Conservation (phyloP, 2,888 invertebrate genomes). For the Machimus atricapillus region DNA sequence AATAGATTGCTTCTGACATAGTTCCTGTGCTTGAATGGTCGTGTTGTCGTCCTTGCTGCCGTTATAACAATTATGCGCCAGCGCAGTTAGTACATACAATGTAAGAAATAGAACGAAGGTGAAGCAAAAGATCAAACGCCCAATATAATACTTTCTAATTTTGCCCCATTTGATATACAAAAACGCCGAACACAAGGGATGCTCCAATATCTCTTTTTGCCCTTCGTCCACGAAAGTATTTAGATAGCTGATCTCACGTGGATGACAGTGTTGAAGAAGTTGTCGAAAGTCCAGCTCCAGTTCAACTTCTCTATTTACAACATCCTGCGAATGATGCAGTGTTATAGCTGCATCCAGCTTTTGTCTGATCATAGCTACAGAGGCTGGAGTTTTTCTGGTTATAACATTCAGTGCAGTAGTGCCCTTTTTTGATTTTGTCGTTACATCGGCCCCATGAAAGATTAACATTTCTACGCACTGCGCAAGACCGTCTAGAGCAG, state of each 20-base stretch:
- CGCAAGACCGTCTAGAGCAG: constrained; percentile 83
- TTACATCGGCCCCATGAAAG: constrained; percentile 87
- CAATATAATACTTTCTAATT: constrained; percentile 86
- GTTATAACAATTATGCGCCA: constrained; percentile 86
- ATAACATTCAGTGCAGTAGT: constrained; percentile 86
- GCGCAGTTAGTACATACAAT: constrained; percentile 79
- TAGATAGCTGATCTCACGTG: constrained; percentile 83
- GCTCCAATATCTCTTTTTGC: constrained; percentile 84
- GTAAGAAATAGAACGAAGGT: constrained; percentile 83
- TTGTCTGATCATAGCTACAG: constrained; percentile 81
- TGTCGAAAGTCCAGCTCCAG: constrained; percentile 83
- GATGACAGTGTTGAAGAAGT: constrained; percentile 81
- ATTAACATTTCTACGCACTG: constrained; percentile 85
- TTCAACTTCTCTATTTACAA: constrained; percentile 81
- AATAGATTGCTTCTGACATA: constrained; percentile 81
- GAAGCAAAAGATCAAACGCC: constrained; percentile 78
- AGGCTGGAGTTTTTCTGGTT: constrained; percentile 84
- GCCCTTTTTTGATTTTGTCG: constrained; percentile 85
- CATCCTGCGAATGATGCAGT: constrained; percentile 77
- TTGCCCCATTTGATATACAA: constrained; percentile 90
- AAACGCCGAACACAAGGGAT: constrained; percentile 88
- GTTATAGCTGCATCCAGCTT: constrained; percentile 83
- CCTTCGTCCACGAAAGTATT: constrained; percentile 89
- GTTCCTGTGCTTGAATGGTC: constrained; percentile 73
- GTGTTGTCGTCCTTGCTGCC: constrained; percentile 79